Conservation (phyloP, 2,888 invertebrate species). For the Lobophora halterata region DNA sequence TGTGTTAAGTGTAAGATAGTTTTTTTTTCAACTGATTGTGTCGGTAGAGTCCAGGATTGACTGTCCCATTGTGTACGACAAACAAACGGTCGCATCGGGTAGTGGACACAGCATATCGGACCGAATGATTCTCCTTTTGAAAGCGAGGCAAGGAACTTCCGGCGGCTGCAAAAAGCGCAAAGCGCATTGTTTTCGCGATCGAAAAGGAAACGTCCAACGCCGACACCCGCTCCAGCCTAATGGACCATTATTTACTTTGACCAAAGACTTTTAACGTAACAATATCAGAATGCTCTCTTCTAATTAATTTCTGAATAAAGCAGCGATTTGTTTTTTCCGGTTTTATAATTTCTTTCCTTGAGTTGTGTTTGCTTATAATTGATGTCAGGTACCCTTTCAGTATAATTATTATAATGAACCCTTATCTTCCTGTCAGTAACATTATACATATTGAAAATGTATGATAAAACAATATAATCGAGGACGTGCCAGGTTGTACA, state of each 20-base stretch:
- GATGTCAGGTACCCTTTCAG: not conserved
- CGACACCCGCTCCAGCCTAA: conserved; percentile 60
- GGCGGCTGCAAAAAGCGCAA: conserved; percentile 63
- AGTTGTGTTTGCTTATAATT: not conserved
- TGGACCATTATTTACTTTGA: conserved; percentile 64
- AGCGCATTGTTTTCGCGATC: conserved; percentile 65
- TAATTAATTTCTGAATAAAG: conserved; percentile 31
- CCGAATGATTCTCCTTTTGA: conserved; percentile 60
- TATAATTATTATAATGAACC: not conserved
- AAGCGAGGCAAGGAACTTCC: conserved; percentile 57
- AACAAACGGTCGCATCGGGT: conserved; percentile 41
- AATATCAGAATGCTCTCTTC: conserved; percentile 36
- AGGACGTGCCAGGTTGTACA: conserved; percentile 11
- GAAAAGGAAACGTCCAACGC: conserved; percentile 56
- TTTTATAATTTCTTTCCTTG: conserved; percentile 12
- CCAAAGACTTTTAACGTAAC: conserved; percentile 52
- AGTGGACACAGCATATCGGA: conserved; percentile 50
- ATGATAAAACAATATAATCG: conserved; percentile 8
- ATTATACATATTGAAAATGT: no score
- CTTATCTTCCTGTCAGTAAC: no score
- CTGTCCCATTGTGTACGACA: conserved; percentile 43
- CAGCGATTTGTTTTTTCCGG: conserved; percentile 19
- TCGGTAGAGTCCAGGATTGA: conserved; percentile 33
- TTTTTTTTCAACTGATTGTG: conserved; percentile 34
- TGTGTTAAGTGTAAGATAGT: conserved; percentile 15